Base-by-base conservation (phyloP, 2,888 invertebrate species). In the Leucophenga maculata region DNA sequence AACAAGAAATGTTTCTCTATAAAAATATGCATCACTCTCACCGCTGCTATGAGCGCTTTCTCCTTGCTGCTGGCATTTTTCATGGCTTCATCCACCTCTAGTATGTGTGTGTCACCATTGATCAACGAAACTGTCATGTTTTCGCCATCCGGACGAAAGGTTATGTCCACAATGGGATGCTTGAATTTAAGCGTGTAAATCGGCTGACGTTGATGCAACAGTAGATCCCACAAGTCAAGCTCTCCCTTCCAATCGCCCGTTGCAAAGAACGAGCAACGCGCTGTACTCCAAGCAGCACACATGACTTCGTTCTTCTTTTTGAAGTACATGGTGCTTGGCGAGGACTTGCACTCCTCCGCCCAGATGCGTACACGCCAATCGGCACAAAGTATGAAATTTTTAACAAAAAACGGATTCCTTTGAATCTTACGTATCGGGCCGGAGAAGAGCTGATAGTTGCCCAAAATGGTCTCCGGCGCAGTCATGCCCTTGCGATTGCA, bases 341-440 rank as follows among this genome's bases (percentile, higher is more conserved):
- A 95, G 81, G 97, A 97, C 76, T 93, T 92, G 82, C 96, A 96
- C 87, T 92, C 94, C 86, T 94, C 94, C 62, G 93, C 92, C 93
- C 94, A 94, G 67, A 94, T 90, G 72, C 91, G 86, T 9, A 82
- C 91, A 86, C 74, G 90, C 92, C 89, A 92, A 82, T 93, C 93
- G 77, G 91, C 93, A 75, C 91, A 89, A 64, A 91, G 90, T n/a
- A 93, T 85, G 78, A 93, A 92, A 80, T 91, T 91, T 83, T 92
- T 92, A 1, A 91, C 90, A 85, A 91, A 91, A 77, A 90, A 90
- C 8, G 92, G 91, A 86, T 92, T 92, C 62, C 92, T 87, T 76
- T n/a, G n/a, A n/a, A n/a, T n/a, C n/a, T n/a, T 92, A 74, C 95
- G 93, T 1, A 98, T 94, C 0, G 97, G 97, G 0, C 98, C 97